phyloP scores from a whole-genome alignment of 1,140 invertebrate species.

The Argopecten irradians region DNA sequence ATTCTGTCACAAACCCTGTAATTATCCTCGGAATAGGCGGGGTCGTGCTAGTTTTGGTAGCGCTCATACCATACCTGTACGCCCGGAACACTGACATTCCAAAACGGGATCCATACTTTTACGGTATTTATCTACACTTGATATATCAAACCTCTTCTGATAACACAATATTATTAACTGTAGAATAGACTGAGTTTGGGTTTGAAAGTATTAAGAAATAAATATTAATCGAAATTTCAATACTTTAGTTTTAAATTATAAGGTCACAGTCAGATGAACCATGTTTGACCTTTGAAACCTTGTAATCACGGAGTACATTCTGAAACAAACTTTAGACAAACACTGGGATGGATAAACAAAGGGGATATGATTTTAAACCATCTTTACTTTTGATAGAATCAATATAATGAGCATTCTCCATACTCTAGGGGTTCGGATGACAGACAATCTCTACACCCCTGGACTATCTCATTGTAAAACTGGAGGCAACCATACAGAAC shows the following conservation, averaged over 20 bases:
- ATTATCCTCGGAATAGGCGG: constrained; percentile 32
- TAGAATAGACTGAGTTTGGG: neutral
- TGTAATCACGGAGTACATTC: too few species aligned
- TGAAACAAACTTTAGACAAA: too few species aligned
- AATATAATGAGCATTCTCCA: too few species aligned
- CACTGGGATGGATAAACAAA: too few species aligned
- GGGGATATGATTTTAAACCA: too few species aligned
- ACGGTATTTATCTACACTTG: constrained; percentile 35
- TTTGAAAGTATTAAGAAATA: neutral
- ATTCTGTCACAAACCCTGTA: neutral
- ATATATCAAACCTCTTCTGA: neutral
- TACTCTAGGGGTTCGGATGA: too few species aligned
- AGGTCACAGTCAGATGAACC: neutral
- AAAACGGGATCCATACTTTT: constrained; percentile 33
- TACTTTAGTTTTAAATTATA: neutral
- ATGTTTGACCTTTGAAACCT: too few species aligned
- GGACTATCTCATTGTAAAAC: too few species aligned
- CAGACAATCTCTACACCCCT: too few species aligned
- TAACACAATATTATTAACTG: neutral
- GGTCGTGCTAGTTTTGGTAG: constrained; percentile 28
- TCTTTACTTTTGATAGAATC: too few species aligned
- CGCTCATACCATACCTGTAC: constrained; percentile 33
- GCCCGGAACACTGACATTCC: neutral
- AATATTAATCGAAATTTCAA: neutral
- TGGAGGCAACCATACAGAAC: too few species aligned